Base-by-base conservation (phyloP, 2,113 vertebrate genomes). In the Rhodinocichla rosea region DNA sequence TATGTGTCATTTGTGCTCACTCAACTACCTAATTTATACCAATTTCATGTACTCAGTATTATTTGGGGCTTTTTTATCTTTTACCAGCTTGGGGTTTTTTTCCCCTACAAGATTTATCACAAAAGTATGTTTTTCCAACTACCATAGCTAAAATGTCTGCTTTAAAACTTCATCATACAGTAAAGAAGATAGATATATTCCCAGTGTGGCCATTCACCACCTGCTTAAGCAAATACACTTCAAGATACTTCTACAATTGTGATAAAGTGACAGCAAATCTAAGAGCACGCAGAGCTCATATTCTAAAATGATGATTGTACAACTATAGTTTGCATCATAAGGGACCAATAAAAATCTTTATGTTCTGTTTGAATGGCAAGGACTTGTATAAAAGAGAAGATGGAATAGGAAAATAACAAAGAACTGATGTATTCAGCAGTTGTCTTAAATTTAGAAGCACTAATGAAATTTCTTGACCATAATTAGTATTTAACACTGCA, bases 171-270 rank as follows among this genome's bases (percentile, higher is more conserved):
- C 90, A 94, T 94, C 92, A 96, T 97, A 97, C 35, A 86, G 83
- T 95, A 97, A 96, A 97, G 95, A 95, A 97, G 96, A 98, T 88
- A 30, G 60, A 95, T 97, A 67, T 79, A 96, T 82, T 97, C 96
- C 90, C 96, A 87, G 30, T 62, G 85, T 6, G 69, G 77, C 69
- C 87, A 97, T 98, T 95, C 94, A 90, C 97, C 97, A 97, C 97
- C 97, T 98, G 98, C 71, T 97, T 97, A 97, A 97, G 92, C 90
- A 98, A 98, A 98, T 92, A 97, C 70, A 95, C 95, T 97, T 97
- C 97, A 97, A 96, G 90, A 95, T 93, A 87, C 69, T 97, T 97
- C 88, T 78, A 84, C 83, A 95, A 80, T 90, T 96, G 88, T 95
- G 93, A 97, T 97, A 92, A 95, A 97, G 94, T 93, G 71, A 97